Conservation (phyloP, 2,113 vertebrate species). For the Cheilinus undulatus region DNA sequence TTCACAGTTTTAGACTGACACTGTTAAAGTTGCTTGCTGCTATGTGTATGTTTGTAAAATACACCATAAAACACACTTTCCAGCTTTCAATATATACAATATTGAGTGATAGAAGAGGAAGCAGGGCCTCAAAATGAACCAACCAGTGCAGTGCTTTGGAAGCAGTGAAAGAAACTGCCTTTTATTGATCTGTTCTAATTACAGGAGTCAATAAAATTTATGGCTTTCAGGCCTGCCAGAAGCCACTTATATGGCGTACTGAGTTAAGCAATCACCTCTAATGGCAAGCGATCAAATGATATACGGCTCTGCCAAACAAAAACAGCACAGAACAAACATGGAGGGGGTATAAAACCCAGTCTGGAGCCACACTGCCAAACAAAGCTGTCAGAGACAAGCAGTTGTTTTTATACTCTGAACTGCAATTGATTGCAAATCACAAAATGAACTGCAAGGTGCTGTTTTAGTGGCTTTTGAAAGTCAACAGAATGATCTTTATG, state of each 20-base stretch:
- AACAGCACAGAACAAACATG: slow-evolving; percentile 37
- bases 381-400: slow-evolving; percentile 32
- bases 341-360: slow-evolving; percentile 38
- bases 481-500: background rate
- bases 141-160: slow-evolving; percentile 3
- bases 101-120: slow-evolving; percentile 12
- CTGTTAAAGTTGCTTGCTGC: slow-evolving; percentile 5
- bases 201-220: slow-evolving; percentile 76
- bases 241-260: slow-evolving; percentile 59
- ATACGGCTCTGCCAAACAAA: slow-evolving; percentile 51
- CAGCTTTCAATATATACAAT: slow-evolving; percentile 5
- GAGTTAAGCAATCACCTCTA: slow-evolving; percentile 70
- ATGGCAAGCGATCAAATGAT: slow-evolving; percentile 66
- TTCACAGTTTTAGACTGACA: background rate
- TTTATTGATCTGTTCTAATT: slow-evolving; percentile 81
- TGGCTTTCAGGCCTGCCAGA: slow-evolving; percentile 61
- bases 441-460: background rate
- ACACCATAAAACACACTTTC: slow-evolving; percentile 3
- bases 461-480: slow-evolving; percentile 12
- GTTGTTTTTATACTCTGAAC: slow-evolving; percentile 6
- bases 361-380: slow-evolving; percentile 39
- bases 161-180: slow-evolving; percentile 64
- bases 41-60: slow-evolving; percentile 35
- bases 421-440: slow-evolving; percentile 15
- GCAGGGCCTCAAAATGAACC: slow-evolving; percentile 9